Conservation (phyloP, 2,888 invertebrate genomes). For the Tillus elongatus region DNA sequence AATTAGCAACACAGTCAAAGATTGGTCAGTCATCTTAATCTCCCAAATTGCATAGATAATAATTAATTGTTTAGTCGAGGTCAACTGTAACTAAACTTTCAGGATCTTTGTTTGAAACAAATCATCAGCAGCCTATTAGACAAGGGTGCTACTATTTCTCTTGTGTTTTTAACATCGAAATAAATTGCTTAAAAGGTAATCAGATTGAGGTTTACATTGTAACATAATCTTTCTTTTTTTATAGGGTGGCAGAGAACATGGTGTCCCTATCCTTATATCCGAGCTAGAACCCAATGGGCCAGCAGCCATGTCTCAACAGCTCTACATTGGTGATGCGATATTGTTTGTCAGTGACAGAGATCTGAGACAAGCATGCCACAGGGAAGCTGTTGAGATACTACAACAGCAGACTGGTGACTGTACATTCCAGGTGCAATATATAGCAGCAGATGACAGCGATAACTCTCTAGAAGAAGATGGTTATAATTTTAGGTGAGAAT, state of each 20-base stretch:
- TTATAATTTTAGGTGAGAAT: constrained; percentile 42
- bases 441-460: constrained; percentile 62
- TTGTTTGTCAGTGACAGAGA: constrained; percentile 71
- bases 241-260: constrained; percentile 79
- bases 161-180: too few relatives aligned
- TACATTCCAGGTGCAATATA: constrained; percentile 67
- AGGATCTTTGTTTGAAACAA: too few relatives aligned
- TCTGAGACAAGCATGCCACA: constrained; percentile 67
- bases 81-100: too few relatives aligned
- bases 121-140: too few relatives aligned
- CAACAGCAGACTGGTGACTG: constrained; percentile 71
- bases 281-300: constrained; percentile 72
- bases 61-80: too few relatives aligned
- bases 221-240: constrained; percentile 16
- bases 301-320: constrained; percentile 60
- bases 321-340: constrained; percentile 79
- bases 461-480: constrained; percentile 52
- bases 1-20: too few relatives aligned
- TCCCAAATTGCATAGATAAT: too few relatives aligned
- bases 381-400: constrained; percentile 70
- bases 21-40: too few relatives aligned
- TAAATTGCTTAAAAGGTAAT: too few relatives aligned
- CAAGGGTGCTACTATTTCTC: too few relatives aligned
- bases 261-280: constrained; percentile 76
- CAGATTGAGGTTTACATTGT: too few relatives aligned